Percentiles rank a stretch among this genome's conserved stretches.
Evolutionary conservation across 1,140 invertebrate species (phyloP).

Genomic region (Drosophila chauvacae): DNA sequence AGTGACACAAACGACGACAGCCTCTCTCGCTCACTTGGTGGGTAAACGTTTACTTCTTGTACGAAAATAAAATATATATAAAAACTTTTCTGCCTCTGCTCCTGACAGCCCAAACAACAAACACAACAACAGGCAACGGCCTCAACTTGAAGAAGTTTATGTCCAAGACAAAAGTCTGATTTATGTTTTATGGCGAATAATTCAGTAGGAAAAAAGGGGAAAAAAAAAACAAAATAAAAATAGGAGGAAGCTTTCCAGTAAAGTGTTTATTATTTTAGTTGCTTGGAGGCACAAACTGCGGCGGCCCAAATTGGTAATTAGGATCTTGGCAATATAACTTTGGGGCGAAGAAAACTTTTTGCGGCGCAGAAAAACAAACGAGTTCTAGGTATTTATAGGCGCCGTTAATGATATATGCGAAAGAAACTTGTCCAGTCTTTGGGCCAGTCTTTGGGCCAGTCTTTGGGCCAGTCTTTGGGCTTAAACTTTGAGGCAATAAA

Average conservation of each 20-base stretch:
- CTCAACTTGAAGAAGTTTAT: constrained; percentile 49
- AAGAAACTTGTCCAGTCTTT: neutral
- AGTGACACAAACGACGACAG: constrained; percentile 59
- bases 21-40: constrained; percentile 7
- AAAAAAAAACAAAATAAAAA: constrained; percentile 51
- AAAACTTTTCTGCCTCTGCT: constrained; percentile 48
- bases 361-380: constrained; percentile 14
- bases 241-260: constrained; percentile 33
- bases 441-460: neutral
- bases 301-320: constrained; percentile 33
- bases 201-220: constrained; percentile 24
- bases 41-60: constrained; percentile 46
- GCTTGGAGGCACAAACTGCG: constrained; percentile 37
- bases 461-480: neutral
- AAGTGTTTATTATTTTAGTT: constrained; percentile 77
- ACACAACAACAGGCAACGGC: neutral
- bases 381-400: constrained; percentile 24
- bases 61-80: constrained; percentile 50
- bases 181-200: constrained; percentile 62
- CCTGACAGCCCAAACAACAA: constrained; percentile 44
- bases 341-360: constrained; percentile 10
- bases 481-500: neutral
- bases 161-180: constrained; percentile 66
- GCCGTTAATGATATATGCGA: constrained; percentile 6
- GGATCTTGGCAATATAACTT: constrained; percentile 20